Evolutionary conservation across 2,888 invertebrate species (phyloP).

Genomic region (Netelia virgata): DNA sequence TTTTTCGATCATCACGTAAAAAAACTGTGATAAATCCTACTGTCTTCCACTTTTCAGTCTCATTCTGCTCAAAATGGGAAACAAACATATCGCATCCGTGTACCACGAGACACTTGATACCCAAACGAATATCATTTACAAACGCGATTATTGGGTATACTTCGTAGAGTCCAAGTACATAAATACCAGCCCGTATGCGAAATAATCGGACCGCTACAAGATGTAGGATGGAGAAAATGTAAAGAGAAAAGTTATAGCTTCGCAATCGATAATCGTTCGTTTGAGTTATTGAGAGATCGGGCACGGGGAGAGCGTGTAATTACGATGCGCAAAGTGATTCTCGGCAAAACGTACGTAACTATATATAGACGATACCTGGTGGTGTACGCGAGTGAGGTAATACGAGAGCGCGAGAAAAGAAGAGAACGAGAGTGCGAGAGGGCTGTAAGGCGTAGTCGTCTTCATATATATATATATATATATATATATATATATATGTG

Average conservation of each 20-base stretch:
- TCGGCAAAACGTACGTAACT: constrained; percentile 60
- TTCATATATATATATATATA: neutral
- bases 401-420: constrained; percentile 56
- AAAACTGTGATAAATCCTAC: neutral
- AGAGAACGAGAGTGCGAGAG: constrained; percentile 36
- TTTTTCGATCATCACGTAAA: neutral
- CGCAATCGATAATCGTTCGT: constrained; percentile 76
- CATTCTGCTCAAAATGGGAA: too few relatives aligned
- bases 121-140: too few relatives aligned
- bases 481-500: constrained; percentile 1
- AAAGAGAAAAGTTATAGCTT: constrained; percentile 67
- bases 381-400: constrained; percentile 31
- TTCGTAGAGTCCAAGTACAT: neutral
- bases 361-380: neutral
- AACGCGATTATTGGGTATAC: neutral
- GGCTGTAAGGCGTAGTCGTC: neutral
- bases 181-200: neutral
- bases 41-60: neutral
- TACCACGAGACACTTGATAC: too few relatives aligned
- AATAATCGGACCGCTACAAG: neutral
- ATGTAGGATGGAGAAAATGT: constrained; percentile 58
- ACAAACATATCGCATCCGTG: too few relatives aligned
- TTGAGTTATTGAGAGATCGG: constrained; percentile 83
- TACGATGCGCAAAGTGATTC: constrained; percentile 83
- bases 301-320: constrained; percentile 77